Base-by-base conservation (phyloP, 2,797 vertebrate genomes). In the Acropternis orthonyx region DNA sequence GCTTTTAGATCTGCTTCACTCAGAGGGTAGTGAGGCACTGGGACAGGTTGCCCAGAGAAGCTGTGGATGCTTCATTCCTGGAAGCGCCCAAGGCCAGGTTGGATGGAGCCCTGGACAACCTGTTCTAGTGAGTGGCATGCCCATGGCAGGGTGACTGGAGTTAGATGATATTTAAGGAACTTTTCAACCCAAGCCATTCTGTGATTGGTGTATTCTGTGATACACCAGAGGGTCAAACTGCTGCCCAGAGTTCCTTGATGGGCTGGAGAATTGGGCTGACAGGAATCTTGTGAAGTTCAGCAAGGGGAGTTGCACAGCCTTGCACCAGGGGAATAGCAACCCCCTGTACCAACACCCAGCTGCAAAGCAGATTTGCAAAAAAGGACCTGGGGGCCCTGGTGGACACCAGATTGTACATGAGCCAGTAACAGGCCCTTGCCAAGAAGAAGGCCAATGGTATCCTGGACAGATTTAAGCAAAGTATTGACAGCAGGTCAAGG, bases 261-360 rank as follows among this genome's bases (percentile, higher is more conserved):
- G 30, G 4, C 44, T 49, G 39, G 16, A 78, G 37, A 69, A 79
- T 28, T 51, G 36, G 23, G 17, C 46, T 83, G 56, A 41, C 12
- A n/a, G n/a, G n/a, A n/a, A n/a, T n/a, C n/a, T n/a, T n/a, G 15
- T 26, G 39, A 36, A 68, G 14, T 63, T 77, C 44, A 54, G 3
- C 26, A 49, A 59, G 24, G 23, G 22, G 7, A 49, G 51, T 15
- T 65, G 13, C 13, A 14, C 28, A 56, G 52, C 66, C 13, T 28
- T 75, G 14, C 1, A 0, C 6, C 27, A 34, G 41, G 7, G 6
- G 30, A 37, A 10, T 21, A 79, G 10, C 37, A 62, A 1, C 8
- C 8, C 21, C 23, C 28, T 17, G 30, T 28, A 86, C 30, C n/a
- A 55, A 1, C 6, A 62, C 3, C 11, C 27, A 74, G 8, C 23